A percentile compares a stretch with the other conserved stretches of the same genome.
These are phyloP conservation scores for Danio aesculapii DNA, from an alignment of 2,797 vertebrate genomes.

Conservation along the genomic window DNA sequence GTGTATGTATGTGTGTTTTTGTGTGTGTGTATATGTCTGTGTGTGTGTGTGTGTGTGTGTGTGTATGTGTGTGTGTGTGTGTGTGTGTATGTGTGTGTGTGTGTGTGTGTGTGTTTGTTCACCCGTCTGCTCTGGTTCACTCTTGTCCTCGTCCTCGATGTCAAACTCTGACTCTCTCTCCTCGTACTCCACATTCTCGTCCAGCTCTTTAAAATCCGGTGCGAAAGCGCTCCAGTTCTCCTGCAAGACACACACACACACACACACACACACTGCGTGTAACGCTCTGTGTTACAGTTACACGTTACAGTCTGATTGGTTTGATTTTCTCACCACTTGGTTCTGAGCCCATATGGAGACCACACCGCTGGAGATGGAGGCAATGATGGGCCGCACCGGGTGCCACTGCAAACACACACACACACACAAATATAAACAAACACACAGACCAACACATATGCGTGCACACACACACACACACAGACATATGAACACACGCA, in stretches of 20 bases:
- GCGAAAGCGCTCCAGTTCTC: constrained; percentile 99
- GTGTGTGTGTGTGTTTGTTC: constrained; percentile 3
- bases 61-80: background rate
- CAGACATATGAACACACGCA: background rate
- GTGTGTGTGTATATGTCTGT: background rate
- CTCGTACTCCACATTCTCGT: constrained; percentile 97
- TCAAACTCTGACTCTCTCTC: constrained; percentile 97
- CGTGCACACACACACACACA: constrained; percentile 16
- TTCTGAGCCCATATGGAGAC: constrained; percentile 99
- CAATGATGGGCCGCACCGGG: constrained; percentile 95
- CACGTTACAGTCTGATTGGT: too few species aligned
- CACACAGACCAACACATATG: too few species aligned
- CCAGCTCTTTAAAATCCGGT: constrained; percentile 97
- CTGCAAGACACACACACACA: constrained; percentile 67
- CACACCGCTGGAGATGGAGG: constrained; percentile 97
- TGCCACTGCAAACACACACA: constrained; percentile 86
- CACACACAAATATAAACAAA: background rate
- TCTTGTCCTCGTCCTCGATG: constrained; percentile 98
- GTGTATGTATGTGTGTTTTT: background rate
- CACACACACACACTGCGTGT: background rate
- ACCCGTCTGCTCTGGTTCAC: constrained; percentile 97
- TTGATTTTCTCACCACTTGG: constrained; percentile 88
- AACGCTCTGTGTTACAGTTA: background rate
- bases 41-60: background rate
- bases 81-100: background rate